A percentile compares a stretch with the other conserved stretches of the same genome.
Conservation (phyloP, 2,113 vertebrate genomes). For the Colinus virginianus region DNA sequence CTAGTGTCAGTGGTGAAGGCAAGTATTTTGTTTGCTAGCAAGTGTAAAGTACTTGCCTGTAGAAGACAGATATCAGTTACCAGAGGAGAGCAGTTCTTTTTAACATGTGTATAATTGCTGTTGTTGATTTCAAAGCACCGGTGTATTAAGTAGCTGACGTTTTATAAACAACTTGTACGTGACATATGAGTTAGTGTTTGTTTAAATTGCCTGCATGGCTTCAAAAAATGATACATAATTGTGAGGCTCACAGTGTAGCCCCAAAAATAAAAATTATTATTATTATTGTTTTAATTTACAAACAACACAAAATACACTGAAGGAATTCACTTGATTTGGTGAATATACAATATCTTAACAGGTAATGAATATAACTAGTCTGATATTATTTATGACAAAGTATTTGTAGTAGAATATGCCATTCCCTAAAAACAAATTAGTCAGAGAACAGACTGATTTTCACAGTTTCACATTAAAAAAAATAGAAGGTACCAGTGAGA, state of each 20-base stretch:
- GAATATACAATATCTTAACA: not conserved
- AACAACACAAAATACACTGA: not conserved
- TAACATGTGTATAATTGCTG: not conserved
- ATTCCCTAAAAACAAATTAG: not conserved
- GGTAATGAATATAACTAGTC: not conserved
- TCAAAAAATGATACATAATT: not conserved
- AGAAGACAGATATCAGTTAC: not conserved
- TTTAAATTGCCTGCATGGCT: not conserved
- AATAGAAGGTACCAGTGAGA: not conserved
- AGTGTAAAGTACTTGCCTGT: not conserved
- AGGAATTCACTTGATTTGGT: not conserved
- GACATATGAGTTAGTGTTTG: not conserved
- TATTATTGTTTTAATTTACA: not conserved
- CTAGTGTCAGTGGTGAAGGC: not conserved
- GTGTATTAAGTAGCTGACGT: not conserved
- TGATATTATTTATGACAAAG: not conserved
- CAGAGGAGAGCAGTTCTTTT: not conserved
- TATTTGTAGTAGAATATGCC: not conserved
- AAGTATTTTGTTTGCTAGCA: not conserved
- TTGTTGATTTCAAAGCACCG: slow-evolving; percentile 19
- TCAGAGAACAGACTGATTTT: not conserved
- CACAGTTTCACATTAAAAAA: not conserved
- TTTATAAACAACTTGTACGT: not conserved
- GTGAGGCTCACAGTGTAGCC: not conserved
- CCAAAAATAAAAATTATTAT: not conserved